Conservation (phyloP, 1,140 invertebrate genomes). For the Ceratitis capitata region DNA sequence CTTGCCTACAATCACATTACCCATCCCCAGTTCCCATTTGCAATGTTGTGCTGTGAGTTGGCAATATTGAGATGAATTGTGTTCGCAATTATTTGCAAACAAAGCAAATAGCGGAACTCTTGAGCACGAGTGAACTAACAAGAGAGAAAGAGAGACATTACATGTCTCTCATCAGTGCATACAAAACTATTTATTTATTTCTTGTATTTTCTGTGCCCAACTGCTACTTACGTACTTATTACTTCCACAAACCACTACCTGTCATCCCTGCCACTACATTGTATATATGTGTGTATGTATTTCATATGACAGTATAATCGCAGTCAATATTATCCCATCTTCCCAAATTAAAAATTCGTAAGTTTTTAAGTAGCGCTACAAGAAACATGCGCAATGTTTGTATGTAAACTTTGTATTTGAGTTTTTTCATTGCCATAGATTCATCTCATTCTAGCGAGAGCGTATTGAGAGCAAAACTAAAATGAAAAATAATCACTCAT, state of each 20-base stretch:
- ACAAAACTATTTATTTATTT: background rate
- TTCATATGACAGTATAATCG: background rate
- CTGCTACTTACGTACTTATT: background rate
- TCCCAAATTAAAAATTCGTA: background rate
- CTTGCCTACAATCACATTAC: background rate
- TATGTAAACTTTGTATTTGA: background rate
- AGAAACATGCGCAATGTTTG: background rate
- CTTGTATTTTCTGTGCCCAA: background rate
- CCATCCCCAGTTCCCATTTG: background rate
- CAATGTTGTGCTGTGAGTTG: background rate
- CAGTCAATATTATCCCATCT: background rate
- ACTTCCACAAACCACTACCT: background rate
- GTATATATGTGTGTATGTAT: background rate
- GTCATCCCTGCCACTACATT: background rate
- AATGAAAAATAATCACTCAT: background rate
- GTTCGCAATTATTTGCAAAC: slow-evolving; percentile 30
- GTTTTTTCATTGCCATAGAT: background rate
- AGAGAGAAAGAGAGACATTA: background rate
- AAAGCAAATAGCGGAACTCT: slow-evolving; percentile 7
- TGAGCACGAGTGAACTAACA: background rate
- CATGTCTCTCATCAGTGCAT: background rate
- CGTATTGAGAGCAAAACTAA: background rate
- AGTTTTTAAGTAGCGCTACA: background rate
- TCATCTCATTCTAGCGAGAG: slow-evolving; percentile 18
- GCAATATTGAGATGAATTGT: slow-evolving; percentile 29